Percentiles rank a stretch among this genome's conserved stretches.
These are phyloP conservation scores for Clarias pachynema DNA, from an alignment of 2,797 vertebrate genomes.

Conservation along the genomic window DNA sequence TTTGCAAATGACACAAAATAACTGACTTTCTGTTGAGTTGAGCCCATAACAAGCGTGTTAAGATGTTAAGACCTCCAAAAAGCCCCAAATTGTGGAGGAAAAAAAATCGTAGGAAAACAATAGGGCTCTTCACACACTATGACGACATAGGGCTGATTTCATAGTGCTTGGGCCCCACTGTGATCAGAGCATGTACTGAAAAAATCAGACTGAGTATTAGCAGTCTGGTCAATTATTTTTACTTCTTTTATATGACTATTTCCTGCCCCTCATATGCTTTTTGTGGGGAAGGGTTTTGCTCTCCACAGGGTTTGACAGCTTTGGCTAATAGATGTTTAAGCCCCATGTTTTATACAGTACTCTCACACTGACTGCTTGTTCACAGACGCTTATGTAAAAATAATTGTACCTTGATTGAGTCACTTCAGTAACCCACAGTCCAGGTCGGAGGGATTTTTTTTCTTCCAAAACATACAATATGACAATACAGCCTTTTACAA, in stretches of 20 bases:
- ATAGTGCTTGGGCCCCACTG: too few species aligned
- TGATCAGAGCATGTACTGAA: too few species aligned
- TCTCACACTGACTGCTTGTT: background rate
- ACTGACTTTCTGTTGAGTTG: too few species aligned
- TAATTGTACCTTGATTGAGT: background rate
- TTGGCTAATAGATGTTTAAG: background rate
- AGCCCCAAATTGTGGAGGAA: background rate
- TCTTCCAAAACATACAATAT: background rate
- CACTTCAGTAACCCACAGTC: too few species aligned
- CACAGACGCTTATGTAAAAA: background rate
- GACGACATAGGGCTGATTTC: too few species aligned
- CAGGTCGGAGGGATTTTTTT: background rate
- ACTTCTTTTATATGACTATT: background rate
- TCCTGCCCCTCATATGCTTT: background rate
- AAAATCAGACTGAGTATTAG: background rate
- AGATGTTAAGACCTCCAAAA: too few species aligned
- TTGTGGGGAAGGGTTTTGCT: background rate
- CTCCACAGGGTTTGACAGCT: background rate
- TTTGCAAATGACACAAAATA: too few species aligned
- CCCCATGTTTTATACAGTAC: background rate
- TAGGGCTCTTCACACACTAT: too few species aligned
- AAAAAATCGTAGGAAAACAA: background rate
- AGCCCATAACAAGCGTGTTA: too few species aligned
- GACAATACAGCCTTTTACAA: background rate
- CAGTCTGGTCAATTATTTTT: background rate